Conservation (phyloP, 2,797 vertebrate genomes). For the Salarias fasciatus region DNA sequence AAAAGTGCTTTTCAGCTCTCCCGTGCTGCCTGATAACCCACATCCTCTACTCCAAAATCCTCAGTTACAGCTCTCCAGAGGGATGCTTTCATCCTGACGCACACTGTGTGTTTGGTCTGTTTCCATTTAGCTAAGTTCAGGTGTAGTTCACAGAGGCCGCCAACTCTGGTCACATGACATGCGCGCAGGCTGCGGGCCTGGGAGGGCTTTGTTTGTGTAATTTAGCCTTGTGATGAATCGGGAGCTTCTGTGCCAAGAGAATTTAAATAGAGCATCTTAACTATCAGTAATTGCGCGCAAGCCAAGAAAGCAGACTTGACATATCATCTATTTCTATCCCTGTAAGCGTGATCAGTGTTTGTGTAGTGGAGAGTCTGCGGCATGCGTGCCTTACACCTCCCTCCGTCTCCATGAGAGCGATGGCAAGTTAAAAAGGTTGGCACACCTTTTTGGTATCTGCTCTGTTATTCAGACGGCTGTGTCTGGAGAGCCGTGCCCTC, state of each 20-base stretch:
- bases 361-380: conserved; percentile 36
- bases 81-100: conserved; percentile 81
- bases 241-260: conserved; percentile 51
- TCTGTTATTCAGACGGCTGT: conserved; percentile 56
- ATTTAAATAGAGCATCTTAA: conserved; percentile 34
- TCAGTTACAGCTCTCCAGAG: conserved; percentile 70
- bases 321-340: conserved; percentile 53
- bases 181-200: conserved; percentile 52
- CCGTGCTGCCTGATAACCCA: conserved; percentile 61
- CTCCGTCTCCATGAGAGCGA: conserved; percentile 51
- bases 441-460: conserved; percentile 62
- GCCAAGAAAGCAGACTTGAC: conserved; percentile 41
- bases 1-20: conserved; percentile 51
- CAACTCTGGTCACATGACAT: conserved; percentile 70
- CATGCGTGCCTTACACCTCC: conserved; percentile 40
- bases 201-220: conserved; percentile 67
- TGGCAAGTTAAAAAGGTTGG: conserved; percentile 46
- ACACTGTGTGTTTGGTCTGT: conserved; percentile 79
- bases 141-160: conserved; percentile 77
- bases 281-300: conserved; percentile 48
- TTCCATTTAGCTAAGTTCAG: conserved; percentile 82
- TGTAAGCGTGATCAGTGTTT: conserved; percentile 45
- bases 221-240: conserved; percentile 56
- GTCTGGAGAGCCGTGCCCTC: conserved; percentile 67
- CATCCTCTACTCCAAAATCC: conserved; percentile 70